A percentile compares a stretch with the other conserved stretches of the same genome.
phyloP scores from a whole-genome alignment of 2,113 vertebrate genomes.

The Eulacestoma nigropectus region DNA sequence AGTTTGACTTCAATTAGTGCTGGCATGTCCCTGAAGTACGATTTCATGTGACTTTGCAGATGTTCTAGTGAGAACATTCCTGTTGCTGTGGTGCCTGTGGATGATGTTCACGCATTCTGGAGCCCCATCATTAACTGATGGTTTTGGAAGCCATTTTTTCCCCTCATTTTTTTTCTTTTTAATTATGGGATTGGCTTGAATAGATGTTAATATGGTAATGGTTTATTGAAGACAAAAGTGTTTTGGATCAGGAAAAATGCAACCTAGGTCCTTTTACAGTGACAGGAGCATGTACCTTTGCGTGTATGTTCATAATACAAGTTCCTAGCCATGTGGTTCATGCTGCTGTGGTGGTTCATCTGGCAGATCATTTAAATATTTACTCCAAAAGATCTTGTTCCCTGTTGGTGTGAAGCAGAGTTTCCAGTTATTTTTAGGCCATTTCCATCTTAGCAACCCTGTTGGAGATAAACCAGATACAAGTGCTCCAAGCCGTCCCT shows the following conservation, averaged over 20 bases:
- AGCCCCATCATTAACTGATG: neutral
- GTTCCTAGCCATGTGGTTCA: conserved; percentile 46
- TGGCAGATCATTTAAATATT: conserved; percentile 73
- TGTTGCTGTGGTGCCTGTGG: neutral
- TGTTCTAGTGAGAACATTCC: neutral
- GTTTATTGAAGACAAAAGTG: neutral
- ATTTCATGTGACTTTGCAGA: neutral
- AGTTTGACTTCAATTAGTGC: neutral
- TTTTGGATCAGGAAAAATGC: neutral
- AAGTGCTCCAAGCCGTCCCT: conserved; percentile 57
- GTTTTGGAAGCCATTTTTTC: neutral
- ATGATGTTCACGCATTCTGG: neutral
- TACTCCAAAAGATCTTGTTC: conserved; percentile 71
- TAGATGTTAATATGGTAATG: neutral
- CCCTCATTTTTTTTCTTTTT: neutral
- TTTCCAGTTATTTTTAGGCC: conserved; percentile 76
- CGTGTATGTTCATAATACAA: neutral
- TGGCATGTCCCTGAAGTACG: neutral
- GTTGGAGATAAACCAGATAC: conserved; percentile 70
- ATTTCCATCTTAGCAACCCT: conserved; percentile 70
- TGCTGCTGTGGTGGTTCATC: conserved; percentile 58
- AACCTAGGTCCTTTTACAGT: neutral
- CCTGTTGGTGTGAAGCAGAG: conserved; percentile 68
- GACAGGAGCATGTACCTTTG: neutral
- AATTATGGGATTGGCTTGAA: neutral